Evolutionary conservation across 64 coral and sea anemone species (phyloP).

Genomic region (Cladopsammia gracilis): DNA sequence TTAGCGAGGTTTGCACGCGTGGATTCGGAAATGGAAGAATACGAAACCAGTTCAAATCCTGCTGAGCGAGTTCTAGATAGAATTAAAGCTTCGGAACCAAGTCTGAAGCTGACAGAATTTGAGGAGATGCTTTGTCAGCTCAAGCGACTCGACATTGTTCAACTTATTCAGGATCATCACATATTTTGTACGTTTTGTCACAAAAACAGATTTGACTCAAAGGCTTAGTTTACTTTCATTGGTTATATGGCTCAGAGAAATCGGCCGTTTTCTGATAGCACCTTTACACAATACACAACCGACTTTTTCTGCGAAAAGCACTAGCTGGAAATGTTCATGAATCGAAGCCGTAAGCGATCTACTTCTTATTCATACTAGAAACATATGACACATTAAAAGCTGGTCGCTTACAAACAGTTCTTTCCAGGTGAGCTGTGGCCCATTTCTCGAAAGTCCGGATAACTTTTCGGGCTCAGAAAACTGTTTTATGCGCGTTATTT

Average conservation of each 20-base stretch:
- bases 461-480: too few relatives aligned
- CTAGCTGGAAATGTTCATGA: too few relatives aligned
- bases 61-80: slow-evolving; percentile 20
- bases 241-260: neutral
- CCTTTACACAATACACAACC: too few relatives aligned
- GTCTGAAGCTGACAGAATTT: neutral
- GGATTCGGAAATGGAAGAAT: neutral
- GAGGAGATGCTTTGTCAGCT: neutral
- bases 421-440: too few relatives aligned
- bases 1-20: neutral
- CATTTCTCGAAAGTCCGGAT: too few relatives aligned
- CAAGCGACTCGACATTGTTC: neutral
- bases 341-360: too few relatives aligned
- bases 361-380: too few relatives aligned
- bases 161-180: slow-evolving; percentile 18
- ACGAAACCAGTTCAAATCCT: slow-evolving; percentile 2
- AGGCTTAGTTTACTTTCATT: neutral
- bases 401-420: too few relatives aligned
- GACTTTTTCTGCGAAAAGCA: too few relatives aligned
- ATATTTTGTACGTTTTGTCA: slow-evolving; percentile 6
- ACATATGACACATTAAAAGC: too few relatives aligned
- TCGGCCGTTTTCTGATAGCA: too few relatives aligned
- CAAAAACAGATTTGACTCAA: slow-evolving; percentile 28
- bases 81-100: slow-evolving; percentile 2
- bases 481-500: too few relatives aligned